Conservation (phyloP, 2,113 vertebrate genomes). For the Marmota flaviventris region DNA sequence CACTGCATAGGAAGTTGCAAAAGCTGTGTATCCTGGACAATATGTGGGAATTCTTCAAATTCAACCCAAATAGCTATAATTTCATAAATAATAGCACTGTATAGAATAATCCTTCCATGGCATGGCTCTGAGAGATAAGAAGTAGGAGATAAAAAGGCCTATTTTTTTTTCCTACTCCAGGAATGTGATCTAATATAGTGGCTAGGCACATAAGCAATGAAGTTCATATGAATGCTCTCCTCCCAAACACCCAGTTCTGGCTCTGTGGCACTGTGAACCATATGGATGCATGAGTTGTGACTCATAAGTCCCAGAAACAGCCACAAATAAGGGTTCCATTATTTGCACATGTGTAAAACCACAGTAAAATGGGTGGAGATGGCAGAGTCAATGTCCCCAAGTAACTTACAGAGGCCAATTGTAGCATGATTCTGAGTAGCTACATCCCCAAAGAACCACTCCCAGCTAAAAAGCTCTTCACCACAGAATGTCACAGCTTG, state of each 20-base stretch:
- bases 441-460: neutral
- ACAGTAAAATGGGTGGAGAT: conserved; percentile 11
- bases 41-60: neutral
- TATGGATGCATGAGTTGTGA: conserved; percentile 19
- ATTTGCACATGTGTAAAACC: conserved; percentile 53
- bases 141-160: too few species aligned
- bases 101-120: neutral
- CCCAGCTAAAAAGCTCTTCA: neutral
- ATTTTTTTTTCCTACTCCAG: neutral
- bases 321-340: conserved; percentile 62
- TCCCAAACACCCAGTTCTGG: too few species aligned
- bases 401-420: conserved; percentile 57
- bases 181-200: neutral
- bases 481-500: neutral
- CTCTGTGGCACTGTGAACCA: too few species aligned
- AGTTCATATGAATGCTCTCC: neutral
- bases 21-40: neutral
- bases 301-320: neutral
- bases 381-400: conserved; percentile 6
- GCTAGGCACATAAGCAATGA: neutral
- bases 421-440: conserved; percentile 35
- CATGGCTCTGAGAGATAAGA: neutral
- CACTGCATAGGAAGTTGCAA: neutral
- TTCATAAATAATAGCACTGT: neutral
- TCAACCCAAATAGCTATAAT: neutral